These are phyloP conservation scores for Danio rerio DNA, from an alignment of 2,113 vertebrate species.

Conservation along the genomic window GRCz12tu NC_133189.1:50196001-50196500, in stretches of 20 bases:
- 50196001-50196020: no score
- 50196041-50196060: no score
- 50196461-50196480: slow-evolving; percentile 60
- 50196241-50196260: slow-evolving; percentile 2
- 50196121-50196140: no score
- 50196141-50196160: not conserved
- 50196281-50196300: slow-evolving; percentile 39
- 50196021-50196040: no score
- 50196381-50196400: slow-evolving; percentile 43
- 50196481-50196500: slow-evolving; percentile 67
- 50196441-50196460: slow-evolving; percentile 22
- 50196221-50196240: not conserved
- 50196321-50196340: slow-evolving; percentile 6
- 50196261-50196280: slow-evolving; percentile 21
- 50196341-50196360: slow-evolving; percentile 46
- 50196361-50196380: slow-evolving; percentile 57
- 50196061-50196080: no score
- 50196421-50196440: slow-evolving; percentile 24
- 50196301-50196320: slow-evolving; percentile 17
- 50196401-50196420: slow-evolving; percentile 27
- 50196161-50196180: not conserved
- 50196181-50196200: not conserved
- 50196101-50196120: no score
- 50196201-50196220: slow-evolving; percentile 4
- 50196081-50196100: no score